Conservation (phyloP, 2,888 invertebrate species). For the Cephalotes varians region DNA sequence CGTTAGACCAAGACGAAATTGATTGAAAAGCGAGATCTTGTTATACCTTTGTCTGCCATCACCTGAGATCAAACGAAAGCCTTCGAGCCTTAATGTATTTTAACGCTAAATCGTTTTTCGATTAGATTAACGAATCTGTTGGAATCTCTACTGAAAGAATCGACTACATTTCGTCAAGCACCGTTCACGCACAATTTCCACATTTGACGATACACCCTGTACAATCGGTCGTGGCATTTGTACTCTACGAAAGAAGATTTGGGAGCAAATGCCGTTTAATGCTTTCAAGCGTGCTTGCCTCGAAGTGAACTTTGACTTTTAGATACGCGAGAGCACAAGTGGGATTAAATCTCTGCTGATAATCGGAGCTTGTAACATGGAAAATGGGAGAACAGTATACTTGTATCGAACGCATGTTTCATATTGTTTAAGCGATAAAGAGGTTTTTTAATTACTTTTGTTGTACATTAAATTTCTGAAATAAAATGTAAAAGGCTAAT, state of each 20-base stretch:
- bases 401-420: background rate
- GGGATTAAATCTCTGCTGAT: slow-evolving; percentile 39
- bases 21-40: background rate
- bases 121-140: background rate
- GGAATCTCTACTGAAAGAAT: background rate
- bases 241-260: slow-evolving; percentile 16
- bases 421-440: background rate
- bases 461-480: background rate
- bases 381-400: background rate
- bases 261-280: slow-evolving; percentile 60
- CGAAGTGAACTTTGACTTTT: slow-evolving; percentile 49
- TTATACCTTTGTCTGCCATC: background rate
- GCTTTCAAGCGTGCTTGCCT: slow-evolving; percentile 59
- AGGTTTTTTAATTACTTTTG: background rate
- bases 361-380: slow-evolving; percentile 26
- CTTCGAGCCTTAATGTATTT: background rate
- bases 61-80: background rate
- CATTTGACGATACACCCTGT: slow-evolving; percentile 20
- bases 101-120: background rate
- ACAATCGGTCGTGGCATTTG: slow-evolving; percentile 5
- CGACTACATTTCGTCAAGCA: background rate
- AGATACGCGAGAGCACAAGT: slow-evolving; percentile 24
- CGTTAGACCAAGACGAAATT: slow-evolving; percentile 2
- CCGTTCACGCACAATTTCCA: background rate
- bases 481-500: background rate